Percentiles rank a stretch among this genome's conserved stretches.
Conservation (phyloP, 1,140 invertebrate genomes). For the Ephestia elutella region DNA sequence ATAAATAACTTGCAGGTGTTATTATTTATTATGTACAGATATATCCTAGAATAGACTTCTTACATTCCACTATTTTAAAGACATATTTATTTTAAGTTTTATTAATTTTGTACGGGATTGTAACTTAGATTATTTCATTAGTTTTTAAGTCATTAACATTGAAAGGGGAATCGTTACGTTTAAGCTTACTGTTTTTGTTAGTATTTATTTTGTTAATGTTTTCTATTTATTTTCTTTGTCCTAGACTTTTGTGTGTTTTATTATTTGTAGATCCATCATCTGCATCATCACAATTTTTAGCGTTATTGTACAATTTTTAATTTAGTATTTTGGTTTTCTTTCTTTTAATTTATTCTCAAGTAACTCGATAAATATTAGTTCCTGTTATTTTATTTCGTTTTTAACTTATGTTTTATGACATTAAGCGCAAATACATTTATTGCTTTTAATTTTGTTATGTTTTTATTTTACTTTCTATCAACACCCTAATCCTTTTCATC, state of each 20-base stretch:
- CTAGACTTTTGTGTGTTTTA: constrained; percentile 61
- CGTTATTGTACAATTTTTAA: constrained; percentile 53
- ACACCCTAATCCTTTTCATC: background rate
- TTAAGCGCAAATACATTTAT: constrained; percentile 72
- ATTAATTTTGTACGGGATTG: background rate
- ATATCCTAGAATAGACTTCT: constrained; percentile 37
- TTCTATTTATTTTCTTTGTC: constrained; percentile 49
- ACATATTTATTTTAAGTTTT: constrained; percentile 8
- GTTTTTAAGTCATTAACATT: constrained; percentile 30
- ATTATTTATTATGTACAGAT: constrained; percentile 44
- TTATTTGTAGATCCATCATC: constrained; percentile 33
- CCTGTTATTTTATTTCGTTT: constrained; percentile 69
- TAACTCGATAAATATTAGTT: constrained; percentile 56
- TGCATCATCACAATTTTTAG: constrained; percentile 44
- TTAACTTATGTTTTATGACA: constrained; percentile 65
- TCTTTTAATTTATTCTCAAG: constrained; percentile 43
- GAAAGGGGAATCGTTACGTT: constrained; percentile 71
- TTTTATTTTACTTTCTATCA: constrained; percentile 26
- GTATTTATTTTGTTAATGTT: constrained; percentile 65
- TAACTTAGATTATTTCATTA: constrained; percentile 15
- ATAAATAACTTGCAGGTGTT: constrained; percentile 13
- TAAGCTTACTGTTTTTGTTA: constrained; percentile 65
- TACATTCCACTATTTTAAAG: constrained; percentile 60
- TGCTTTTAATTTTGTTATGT: constrained; percentile 63
- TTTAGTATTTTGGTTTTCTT: constrained; percentile 27